Base-by-base conservation (phyloP, 53 echinoderm and acorn worm genomes). In the Holothuria scabra region DNA sequence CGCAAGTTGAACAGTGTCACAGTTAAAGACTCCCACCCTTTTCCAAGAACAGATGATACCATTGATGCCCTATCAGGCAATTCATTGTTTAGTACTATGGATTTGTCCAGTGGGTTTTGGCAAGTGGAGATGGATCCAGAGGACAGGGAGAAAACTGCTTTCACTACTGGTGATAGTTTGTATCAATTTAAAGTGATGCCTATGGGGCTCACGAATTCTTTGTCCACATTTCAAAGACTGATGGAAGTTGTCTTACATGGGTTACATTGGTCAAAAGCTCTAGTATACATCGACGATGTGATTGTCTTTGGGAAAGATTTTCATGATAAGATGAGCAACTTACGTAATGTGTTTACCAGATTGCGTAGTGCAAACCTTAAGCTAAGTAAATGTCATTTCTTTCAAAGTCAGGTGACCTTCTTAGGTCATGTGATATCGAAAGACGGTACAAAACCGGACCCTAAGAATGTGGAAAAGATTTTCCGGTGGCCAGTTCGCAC, bases 91-190 rank as follows among this genome's bases (percentile, higher is more conserved):
- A 78, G 69, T 12, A 81, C 86, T 24, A 83, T 92, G 81, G 95
- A 95, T 46, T 62, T 92, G 19, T 69, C 88, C 14, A 87, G 87
- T 79, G 95, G 95, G 16, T 92, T 92, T 35, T 95, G 95, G 95
- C 95, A 95, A 67, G 86, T n/a, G n/a, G n/a, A n/a, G n/a, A n/a
- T n/a, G n/a, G n/a, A n/a, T n/a, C n/a, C n/a, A n/a, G n/a, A n/a
- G n/a, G n/a, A n/a, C n/a, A n/a, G n/a, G n/a, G n/a, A n/a, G n/a
- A n/a, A n/a, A n/a, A n/a, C n/a, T n/a, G n/a, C n/a, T n/a, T n/a
- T n/a, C n/a, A n/a, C n/a, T n/a, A n/a, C n/a, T n/a, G n/a, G n/a
- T n/a, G n/a, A n/a, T n/a, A n/a, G n/a, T n/a, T n/a, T n/a, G n/a
- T n/a, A n/a, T n/a, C n/a, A n/a, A n/a, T n/a, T n/a, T n/a, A n/a